These are phyloP conservation scores for Mus spretus DNA, from an alignment of 2,797 vertebrate species.

Conservation along the genomic window DNA sequence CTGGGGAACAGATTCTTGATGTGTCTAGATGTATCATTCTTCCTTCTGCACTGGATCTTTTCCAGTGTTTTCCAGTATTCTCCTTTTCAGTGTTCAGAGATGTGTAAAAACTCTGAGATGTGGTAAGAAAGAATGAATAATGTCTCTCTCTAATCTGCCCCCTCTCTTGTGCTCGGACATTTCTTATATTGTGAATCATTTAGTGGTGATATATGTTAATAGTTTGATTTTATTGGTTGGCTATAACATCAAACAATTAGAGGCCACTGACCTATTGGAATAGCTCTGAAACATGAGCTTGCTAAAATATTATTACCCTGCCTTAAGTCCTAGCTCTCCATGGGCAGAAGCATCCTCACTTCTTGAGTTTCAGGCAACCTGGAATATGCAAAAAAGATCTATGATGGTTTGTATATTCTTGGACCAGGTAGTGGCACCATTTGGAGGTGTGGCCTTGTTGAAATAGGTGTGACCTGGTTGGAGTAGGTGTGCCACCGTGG, in stretches of 20 bases:
- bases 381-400: not conserved
- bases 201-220: not conserved
- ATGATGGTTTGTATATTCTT: too few species aligned
- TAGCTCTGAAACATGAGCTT: not conserved
- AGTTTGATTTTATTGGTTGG: not conserved
- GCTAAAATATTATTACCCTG: not conserved
- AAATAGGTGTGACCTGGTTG: too few species aligned
- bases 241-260: not conserved
- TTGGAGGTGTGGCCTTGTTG: too few species aligned
- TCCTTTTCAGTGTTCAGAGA: not conserved
- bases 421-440: too few species aligned
- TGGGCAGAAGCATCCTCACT: not conserved
- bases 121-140: not conserved
- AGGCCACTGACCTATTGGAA: not conserved
- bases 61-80: not conserved
- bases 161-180: too few species aligned
- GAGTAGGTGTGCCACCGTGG: too few species aligned
- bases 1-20: not conserved
- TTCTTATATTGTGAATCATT: conserved; percentile 5
- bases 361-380: not conserved
- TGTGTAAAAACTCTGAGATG: not conserved
- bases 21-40: not conserved
- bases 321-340: not conserved
- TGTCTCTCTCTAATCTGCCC: not conserved
- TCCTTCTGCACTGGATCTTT: not conserved